Evolutionary conservation across 2,797 vertebrate genomes (phyloP), one percentile per base, ranked within the genome.

Genomic region (Pseudomugil tenellus): DNA sequence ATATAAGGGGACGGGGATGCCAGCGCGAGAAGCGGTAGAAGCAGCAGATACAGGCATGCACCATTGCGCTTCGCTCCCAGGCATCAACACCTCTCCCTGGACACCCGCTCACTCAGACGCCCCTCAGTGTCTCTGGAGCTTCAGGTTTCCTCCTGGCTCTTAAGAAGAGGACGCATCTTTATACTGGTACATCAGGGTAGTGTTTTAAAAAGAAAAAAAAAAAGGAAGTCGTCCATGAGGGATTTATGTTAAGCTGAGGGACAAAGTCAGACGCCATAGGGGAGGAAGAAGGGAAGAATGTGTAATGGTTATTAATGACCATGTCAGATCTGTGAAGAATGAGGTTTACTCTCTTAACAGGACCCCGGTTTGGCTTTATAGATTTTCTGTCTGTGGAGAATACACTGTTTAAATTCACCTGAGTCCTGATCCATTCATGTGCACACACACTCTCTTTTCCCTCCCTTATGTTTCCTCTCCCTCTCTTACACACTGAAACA

Each of bases 251-350:
- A 85, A 90, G 84, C 81, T 71, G 80, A 69, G 89, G 87, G 86
- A 90, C 81, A 79, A 43, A 70, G 80, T 87, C 75, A 46, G 62
- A 4, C 49, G 66, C 87, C 81, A 85, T 84, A 71, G 80, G 86
- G 81, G 86, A 77, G 76, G 72, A 71, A 72, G 67, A 62, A 34
- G 61, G 71, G 69, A 57, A 57, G 83, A 39, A 63, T 80, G 80
- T 83, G 81, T 88, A 87, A 90, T 88, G 84, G 88, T 92, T 92
- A 91, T 92, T 91, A 92, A 92, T 91, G 90, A 88, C 91, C 77
- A 76, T 91, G 89, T 89, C 88, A 84, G 80, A 88, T 83, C 74
- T 90, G 88, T 88, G 86, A 91, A 91, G 89, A 90, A 90, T 87
- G 83, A 90, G 91, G 89, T 90, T 92, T 91, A 89, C 85, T 89